Evolutionary conservation across 2,888 invertebrate genomes (phyloP).

Genomic region (Rhodophaea formosa): DNA sequence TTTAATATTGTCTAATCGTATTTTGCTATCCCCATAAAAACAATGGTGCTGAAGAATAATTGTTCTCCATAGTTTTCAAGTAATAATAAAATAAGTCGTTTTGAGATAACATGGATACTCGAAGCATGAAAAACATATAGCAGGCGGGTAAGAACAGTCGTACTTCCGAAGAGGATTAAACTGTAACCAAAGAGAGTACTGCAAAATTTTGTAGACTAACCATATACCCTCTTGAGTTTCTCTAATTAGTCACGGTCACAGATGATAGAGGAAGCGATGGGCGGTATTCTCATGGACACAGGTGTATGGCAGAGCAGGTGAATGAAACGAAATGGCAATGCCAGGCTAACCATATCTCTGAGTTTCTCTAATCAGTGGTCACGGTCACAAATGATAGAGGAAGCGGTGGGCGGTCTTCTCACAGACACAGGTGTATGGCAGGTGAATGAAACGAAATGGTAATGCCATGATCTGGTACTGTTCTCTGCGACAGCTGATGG

Average conservation of each 20-base stretch:
- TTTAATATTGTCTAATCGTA: too few relatives aligned
- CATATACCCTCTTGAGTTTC: neutral
- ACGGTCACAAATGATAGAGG: constrained; percentile 6
- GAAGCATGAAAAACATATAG: too few relatives aligned
- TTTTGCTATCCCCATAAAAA: too few relatives aligned
- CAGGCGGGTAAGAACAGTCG: too few relatives aligned
- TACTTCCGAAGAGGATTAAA: too few relatives aligned
- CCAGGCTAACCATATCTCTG: neutral
- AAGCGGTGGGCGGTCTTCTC: neutral
- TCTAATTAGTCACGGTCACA: neutral
- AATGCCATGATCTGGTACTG: constrained; percentile 1
- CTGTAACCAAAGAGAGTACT: too few relatives aligned
- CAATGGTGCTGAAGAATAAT: too few relatives aligned
- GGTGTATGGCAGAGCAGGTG: constrained; percentile 3
- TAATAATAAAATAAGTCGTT: too few relatives aligned
- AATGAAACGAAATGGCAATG: constrained; percentile 6
- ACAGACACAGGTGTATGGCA: neutral
- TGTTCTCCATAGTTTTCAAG: too few relatives aligned
- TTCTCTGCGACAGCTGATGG: constrained; percentile 1
- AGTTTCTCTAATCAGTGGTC: neutral
- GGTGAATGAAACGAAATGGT: constrained; percentile 12
- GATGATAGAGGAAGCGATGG: constrained; percentile 6
- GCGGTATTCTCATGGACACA: neutral
- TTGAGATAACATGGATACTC: too few relatives aligned
- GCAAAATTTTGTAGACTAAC: neutral